Evolutionary conservation across 2,888 invertebrate genomes (phyloP).

Genomic region (Thera obeliscata): DNA sequence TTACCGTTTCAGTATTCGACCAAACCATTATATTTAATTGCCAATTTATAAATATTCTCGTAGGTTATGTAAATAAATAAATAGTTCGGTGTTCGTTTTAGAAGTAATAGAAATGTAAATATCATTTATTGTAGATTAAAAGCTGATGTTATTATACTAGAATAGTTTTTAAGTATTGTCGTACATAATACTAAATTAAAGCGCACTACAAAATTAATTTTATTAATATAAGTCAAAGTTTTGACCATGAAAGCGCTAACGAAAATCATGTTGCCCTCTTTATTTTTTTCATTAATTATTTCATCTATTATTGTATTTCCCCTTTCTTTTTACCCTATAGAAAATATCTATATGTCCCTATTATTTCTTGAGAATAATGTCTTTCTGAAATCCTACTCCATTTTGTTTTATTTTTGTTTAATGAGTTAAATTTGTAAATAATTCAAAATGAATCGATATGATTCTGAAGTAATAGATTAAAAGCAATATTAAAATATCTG

Average conservation of each 20-base stretch:
- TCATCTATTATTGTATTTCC: too few relatives aligned
- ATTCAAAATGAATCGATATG: neutral
- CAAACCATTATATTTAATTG: constrained; percentile 57
- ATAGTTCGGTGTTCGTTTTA: constrained; percentile 52
- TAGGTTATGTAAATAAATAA: constrained; percentile 47
- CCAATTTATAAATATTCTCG: constrained; percentile 28
- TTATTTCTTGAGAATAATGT: too few relatives aligned
- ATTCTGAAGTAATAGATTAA: constrained; percentile 32
- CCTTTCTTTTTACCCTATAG: too few relatives aligned
- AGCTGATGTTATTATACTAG: constrained; percentile 2
- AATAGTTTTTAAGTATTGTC: constrained; percentile 3
- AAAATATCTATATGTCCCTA: too few relatives aligned
- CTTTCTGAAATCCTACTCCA: too few relatives aligned
- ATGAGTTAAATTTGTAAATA: too few relatives aligned
- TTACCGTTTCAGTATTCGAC: constrained; percentile 73
- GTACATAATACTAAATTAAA: neutral
- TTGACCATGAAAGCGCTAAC: too few relatives aligned
- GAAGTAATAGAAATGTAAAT: constrained; percentile 17
- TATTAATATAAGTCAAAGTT: too few relatives aligned
- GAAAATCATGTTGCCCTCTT: too few relatives aligned
- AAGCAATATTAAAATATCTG: constrained; percentile 38
- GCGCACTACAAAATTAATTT: neutral
- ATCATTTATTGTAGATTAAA: constrained; percentile 12
- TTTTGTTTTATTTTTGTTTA: too few relatives aligned
- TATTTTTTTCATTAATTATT: too few relatives aligned